These are phyloP conservation scores for Cliona cf. orientalis DNA, from an alignment of 37 sponge, comb jelly and placozoan species.

Conservation along the genomic window DNA sequence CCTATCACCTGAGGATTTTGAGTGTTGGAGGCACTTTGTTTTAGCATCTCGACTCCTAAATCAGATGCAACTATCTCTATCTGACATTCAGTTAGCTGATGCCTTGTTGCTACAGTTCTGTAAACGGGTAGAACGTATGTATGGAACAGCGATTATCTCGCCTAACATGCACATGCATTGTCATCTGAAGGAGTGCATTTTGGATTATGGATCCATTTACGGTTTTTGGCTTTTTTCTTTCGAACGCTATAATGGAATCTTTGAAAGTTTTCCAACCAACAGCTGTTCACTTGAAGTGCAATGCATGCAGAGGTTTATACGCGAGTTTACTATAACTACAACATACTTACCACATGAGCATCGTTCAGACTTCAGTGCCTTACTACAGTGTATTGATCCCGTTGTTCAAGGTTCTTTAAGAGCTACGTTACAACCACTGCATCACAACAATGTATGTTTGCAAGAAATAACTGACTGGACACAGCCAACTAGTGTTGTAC, in stretches of 20 bases:
- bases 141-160: conserved; percentile 19
- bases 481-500: no score
- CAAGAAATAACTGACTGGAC: no score
- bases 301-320: background rate
- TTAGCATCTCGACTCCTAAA: conserved; percentile 55
- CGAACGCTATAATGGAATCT: conserved; percentile 49
- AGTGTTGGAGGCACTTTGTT: conserved; percentile 62
- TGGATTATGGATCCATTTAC: conserved; percentile 48
- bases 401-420: no score
- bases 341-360: no score
- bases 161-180: conserved; percentile 57
- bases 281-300: conserved; percentile 23
- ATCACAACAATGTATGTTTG: no score
- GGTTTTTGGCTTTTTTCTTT: conserved; percentile 47
- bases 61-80: background rate
- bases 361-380: no score
- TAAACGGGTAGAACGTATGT: conserved; percentile 26
- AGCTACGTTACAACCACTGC: no score
- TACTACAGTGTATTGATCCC: no score
- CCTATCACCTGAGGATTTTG: conserved; percentile 41
- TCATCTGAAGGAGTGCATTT: conserved; percentile 22
- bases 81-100: conserved; percentile 36
- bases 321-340: background rate
- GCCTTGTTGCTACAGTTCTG: conserved; percentile 47
- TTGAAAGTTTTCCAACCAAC: conserved; percentile 27